Conservation (phyloP, 2,113 vertebrate species). For the Brienomyrus brachyistius region DNA sequence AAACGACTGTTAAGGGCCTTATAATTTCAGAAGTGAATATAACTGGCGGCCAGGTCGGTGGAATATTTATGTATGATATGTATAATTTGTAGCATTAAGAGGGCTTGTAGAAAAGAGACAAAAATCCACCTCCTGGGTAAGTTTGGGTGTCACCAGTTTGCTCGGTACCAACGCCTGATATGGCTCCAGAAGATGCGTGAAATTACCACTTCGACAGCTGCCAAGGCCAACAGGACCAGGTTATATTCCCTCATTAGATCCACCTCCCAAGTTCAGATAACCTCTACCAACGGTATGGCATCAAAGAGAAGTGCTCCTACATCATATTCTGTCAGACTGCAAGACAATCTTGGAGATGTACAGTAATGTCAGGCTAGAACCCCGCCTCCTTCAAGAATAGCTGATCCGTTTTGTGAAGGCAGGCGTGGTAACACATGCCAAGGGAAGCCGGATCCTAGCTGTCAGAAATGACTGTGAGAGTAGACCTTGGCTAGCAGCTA, state of each 20-base stretch:
- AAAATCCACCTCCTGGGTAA: background rate
- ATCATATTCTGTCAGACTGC: background rate
- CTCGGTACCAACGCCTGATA: background rate
- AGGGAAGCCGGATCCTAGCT: background rate
- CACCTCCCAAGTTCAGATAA: background rate
- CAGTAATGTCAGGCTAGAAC: background rate
- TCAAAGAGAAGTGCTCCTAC: background rate
- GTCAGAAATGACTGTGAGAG: background rate
- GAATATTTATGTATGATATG: background rate
- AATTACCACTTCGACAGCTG: background rate
- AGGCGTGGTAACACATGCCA: background rate
- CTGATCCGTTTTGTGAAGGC: background rate
- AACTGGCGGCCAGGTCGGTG: background rate
- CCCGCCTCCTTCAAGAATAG: background rate
- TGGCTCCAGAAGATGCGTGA: background rate
- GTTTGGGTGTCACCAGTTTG: background rate
- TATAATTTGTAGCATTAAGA: background rate
- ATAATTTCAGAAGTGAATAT: background rate
- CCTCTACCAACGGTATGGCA: background rate
- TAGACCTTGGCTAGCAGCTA: background rate
- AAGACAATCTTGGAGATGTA: background rate
- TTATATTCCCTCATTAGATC: background rate
- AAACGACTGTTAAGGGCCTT: background rate
- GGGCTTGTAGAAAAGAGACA: background rate
- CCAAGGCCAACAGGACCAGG: background rate